phyloP scores from a whole-genome alignment of 2,888 invertebrate genomes.

The Leistus spinibarbis region DNA sequence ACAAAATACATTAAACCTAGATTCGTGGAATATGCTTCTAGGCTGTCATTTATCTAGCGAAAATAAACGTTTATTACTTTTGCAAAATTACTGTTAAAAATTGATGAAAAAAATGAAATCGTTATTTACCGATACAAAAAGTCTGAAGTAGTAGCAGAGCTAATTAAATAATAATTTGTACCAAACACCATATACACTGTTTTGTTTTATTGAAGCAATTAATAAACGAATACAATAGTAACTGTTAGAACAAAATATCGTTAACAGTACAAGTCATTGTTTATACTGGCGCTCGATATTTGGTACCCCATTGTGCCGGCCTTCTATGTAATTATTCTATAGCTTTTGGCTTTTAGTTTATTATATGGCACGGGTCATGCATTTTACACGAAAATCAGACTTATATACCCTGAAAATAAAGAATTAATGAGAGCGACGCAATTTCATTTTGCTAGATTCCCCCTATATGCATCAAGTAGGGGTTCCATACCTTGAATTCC shows the following conservation, averaged over 20 bases:
- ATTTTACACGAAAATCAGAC: neutral
- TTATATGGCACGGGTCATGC: constrained; percentile 31
- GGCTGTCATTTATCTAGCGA: too few relatives aligned
- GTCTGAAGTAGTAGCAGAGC: neutral
- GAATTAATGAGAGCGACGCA: constrained; percentile 6
- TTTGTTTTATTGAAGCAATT: constrained; percentile 6
- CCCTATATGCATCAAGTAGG: constrained; percentile 25
- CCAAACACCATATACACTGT: neutral
- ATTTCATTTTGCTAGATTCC: constrained; percentile 20
- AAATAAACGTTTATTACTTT: too few relatives aligned
- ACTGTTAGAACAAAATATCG: constrained; percentile 21
- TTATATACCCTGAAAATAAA: constrained; percentile 4
- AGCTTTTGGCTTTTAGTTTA: constrained; percentile 36
- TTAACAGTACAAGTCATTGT: constrained; percentile 12
- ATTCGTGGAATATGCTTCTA: too few relatives aligned
- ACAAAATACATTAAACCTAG: too few relatives aligned
- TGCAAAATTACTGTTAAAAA: too few relatives aligned
- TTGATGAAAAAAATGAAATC: too few relatives aligned
- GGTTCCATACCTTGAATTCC: constrained; percentile 27
- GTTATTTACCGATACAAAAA: neutral
- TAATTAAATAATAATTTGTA: neutral
- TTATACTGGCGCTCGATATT: constrained; percentile 28
- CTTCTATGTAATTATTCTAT: constrained; percentile 36
- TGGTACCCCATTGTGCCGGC: constrained; percentile 21
- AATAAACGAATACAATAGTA: constrained; percentile 6